Evolutionary conservation across 2,888 invertebrate genomes (phyloP), one percentile per base, ranked within the genome.

Genomic region (Coenonympha glycerion): DNA sequence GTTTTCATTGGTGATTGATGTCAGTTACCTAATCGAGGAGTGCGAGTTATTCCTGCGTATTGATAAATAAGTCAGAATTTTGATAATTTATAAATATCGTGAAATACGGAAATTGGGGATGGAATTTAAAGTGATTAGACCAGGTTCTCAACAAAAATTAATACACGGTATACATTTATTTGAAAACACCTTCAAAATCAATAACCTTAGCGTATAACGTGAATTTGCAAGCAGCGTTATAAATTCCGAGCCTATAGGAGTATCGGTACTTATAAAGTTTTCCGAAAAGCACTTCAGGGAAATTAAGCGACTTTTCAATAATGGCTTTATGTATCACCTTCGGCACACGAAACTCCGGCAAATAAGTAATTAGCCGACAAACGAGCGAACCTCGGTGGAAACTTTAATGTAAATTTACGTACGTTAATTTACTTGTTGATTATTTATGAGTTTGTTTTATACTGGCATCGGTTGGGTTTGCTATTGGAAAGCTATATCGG

Each of bases 401-500:
- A 39, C 39, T 51, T 54, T 47, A 51, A 54, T 54, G 28, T 47
- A 16, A 47, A 53, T 54, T 47, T 51, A 44, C 42, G 53, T 47
- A 31, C 36, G 39, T 37, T 47, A 51, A 51, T 53, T 51, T 54
- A 47, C 41, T 41, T 47, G 44, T 53, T 36, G 26, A 47, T 39
- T 47, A 51, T 53, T 45, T 50, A 51, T 47, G 51, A 44, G 47
- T 28, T 28, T 41, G 30, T 41, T 30, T 28, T 19, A 19, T 41
- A 28, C 28, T 11, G 28, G 9, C n/a, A 41, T 28, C n/a, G 6
- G 41, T 6, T n/a, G 13, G 18, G n/a, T 18, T 34, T 34, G n/a
- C 11, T 34, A n/a, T n/a, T n/a, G n/a, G n/a, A n/a, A n/a, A n/a
- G n/a, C n/a, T n/a, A n/a, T n/a, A n/a, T n/a, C n/a, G n/a, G n/a